Base-by-base conservation (phyloP, 2,888 invertebrate species). In the Amphipyra tragopoginis region DNA sequence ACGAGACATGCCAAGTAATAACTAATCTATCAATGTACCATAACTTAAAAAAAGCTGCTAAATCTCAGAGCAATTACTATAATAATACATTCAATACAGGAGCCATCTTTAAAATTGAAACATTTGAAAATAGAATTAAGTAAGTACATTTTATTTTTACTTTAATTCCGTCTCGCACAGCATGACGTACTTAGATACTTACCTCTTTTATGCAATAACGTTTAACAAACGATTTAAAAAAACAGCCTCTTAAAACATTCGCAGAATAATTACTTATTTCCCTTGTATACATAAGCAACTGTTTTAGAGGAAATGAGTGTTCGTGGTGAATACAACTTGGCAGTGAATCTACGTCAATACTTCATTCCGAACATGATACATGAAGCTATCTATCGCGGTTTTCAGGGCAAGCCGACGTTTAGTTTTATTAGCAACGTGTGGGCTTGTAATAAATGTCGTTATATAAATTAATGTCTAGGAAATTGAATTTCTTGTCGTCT, bases 311-410 rank as follows among this genome's bases (percentile, higher is more conserved):
- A 50, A 60, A 57, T 60, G 29, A 54, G 33, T 47, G 21, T 47
- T 49, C 5, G 15, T 59, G 48, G 29, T 39, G 45, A 45, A 54
- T 45, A 53, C 21, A 21, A 21, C 45, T 70, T 60, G 66, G 72
- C 66, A 71, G 29, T 72, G 48, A 36, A 33, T 42, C 36, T 38
- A 42, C 29, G 7, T 57, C 54, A 0, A 58, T 72, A 39, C 34
- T 42, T 58, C 51, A 61, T 13, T 53, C n/a, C 11, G 11, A n/a
- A 10, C 8, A 13, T 39, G 26, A 45, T 56, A 39, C 45, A 53
- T 45, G 47, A 14, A 10, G 40, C 48, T 43, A 56, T 65, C 36
- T 50, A 48, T 57, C 53, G 9, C 29, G 13, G 39, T 47, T 65
- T 60, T 50, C 38, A 51, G 54, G 38, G 33, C 50, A 51, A 14